These are phyloP conservation scores for Tetraodon nigroviridis DNA, from an alignment of 2,113 vertebrate species.

Conservation along the genomic window DNA sequence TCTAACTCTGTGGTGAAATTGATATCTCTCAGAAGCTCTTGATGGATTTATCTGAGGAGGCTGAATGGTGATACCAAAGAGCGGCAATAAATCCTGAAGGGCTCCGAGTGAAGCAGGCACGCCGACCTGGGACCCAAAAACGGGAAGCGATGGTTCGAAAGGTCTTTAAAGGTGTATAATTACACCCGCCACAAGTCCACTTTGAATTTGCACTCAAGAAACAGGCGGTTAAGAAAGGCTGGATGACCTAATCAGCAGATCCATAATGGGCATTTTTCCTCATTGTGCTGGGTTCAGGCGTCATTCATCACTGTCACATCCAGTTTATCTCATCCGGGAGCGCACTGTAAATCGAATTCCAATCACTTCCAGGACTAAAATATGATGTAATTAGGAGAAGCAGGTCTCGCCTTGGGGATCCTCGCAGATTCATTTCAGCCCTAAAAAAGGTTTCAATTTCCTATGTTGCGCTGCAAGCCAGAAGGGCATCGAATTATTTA, in stretches of 20 bases:
- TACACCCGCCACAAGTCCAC: neutral
- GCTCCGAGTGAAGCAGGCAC: neutral
- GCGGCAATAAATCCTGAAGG: neutral
- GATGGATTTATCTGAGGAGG: neutral
- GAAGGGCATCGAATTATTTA: slow-evolving; percentile 9
- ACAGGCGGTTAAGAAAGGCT: neutral
- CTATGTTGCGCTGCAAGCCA: neutral
- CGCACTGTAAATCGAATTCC: slow-evolving; percentile 36
- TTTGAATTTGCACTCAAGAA: slow-evolving; percentile 32
- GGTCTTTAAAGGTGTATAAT: neutral
- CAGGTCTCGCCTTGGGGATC: slow-evolving; percentile 11
- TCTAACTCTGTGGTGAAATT: neutral
- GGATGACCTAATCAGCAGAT: slow-evolving; percentile 46
- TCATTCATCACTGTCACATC: slow-evolving; percentile 53
- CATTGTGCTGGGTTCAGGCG: slow-evolving; percentile 18
- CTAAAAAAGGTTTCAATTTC: slow-evolving; percentile 7
- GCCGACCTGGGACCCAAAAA: neutral
- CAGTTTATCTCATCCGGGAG: slow-evolving; percentile 32
- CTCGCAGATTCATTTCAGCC: slow-evolving; percentile 7
- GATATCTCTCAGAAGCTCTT: neutral
- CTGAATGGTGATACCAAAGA: neutral
- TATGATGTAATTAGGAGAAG: slow-evolving; percentile 41
- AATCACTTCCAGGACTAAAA: slow-evolving; percentile 45
- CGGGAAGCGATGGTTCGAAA: neutral
- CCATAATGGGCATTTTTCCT: slow-evolving; percentile 26